Conservation (phyloP, 2,113 vertebrate species). For the Aplodontia rufa region DNA sequence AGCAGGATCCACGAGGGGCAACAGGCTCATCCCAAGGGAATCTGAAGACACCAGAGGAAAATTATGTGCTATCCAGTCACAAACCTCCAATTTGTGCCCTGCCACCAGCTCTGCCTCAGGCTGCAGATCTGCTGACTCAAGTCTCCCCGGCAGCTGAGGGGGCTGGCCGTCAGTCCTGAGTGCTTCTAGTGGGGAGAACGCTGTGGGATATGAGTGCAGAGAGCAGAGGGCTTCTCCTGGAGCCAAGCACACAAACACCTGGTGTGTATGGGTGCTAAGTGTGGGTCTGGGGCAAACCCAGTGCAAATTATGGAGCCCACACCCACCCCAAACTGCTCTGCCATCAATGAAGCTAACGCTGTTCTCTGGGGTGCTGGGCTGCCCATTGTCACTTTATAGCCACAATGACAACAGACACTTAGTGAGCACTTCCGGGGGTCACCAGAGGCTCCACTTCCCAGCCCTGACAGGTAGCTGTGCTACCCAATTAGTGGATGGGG, state of each 20-base stretch:
- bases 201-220: no score
- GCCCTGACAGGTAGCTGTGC: neutral
- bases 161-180: no score
- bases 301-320: neutral
- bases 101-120: conserved; percentile 65
- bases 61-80: conserved; percentile 83
- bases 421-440: neutral
- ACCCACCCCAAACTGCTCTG: neutral
- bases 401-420: neutral
- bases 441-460: neutral
- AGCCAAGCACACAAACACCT: no score
- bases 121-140: conserved; percentile 87
- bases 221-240: no score
- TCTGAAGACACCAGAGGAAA: conserved; percentile 84
- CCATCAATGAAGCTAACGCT: no score
- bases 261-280: neutral
- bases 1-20: no score
- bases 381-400: no score
- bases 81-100: conserved; percentile 83
- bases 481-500: neutral
- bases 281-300: neutral
- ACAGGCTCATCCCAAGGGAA: no score
- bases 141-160: no score
- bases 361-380: no score
- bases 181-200: no score